A percentile compares a stretch with the other conserved stretches of the same genome.
phyloP scores from a whole-genome alignment of 1,140 invertebrate genomes.

The Leucophenga varia region DNA sequence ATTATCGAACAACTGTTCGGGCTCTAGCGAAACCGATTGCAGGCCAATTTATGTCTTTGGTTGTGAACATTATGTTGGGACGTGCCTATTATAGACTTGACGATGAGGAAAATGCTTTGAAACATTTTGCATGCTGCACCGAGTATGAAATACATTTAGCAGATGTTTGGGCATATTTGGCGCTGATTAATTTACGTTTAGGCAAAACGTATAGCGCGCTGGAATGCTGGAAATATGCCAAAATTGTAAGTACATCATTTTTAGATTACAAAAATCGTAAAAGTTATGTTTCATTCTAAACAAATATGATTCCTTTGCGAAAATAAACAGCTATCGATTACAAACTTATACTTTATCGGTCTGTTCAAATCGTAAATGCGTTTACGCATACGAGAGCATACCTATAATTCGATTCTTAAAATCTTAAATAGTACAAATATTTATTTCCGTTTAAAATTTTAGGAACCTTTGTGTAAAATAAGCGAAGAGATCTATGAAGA shows the following conservation, averaged over 20 bases:
- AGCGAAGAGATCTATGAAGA: slow-evolving; percentile 32
- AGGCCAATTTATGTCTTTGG: slow-evolving; percentile 8
- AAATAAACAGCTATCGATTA: no score
- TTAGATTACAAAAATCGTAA: no score
- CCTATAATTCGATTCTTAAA: neutral
- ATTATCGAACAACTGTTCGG: slow-evolving; percentile 18
- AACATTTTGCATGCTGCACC: slow-evolving; percentile 26
- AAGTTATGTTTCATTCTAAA: no score
- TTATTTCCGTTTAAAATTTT: neutral
- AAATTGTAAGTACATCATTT: slow-evolving; percentile 22
- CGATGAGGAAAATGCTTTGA: slow-evolving; percentile 10
- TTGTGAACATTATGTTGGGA: slow-evolving; percentile 20
- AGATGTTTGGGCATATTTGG: slow-evolving; percentile 38
- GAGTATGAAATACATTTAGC: slow-evolving; percentile 26
- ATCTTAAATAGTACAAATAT: neutral
- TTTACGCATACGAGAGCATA: neutral
- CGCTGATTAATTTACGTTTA: slow-evolving; percentile 32
- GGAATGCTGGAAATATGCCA: slow-evolving; percentile 44
- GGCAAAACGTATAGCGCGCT: slow-evolving; percentile 32
- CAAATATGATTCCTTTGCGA: no score
- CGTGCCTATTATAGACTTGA: slow-evolving; percentile 32
- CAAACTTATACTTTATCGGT: no score
- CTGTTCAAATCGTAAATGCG: neutral
- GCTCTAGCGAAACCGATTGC: slow-evolving; percentile 6
- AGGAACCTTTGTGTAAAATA: slow-evolving; percentile 24